phyloP scores from a whole-genome alignment of 2,113 vertebrate species.

The Tragulus kanchil region DNA sequence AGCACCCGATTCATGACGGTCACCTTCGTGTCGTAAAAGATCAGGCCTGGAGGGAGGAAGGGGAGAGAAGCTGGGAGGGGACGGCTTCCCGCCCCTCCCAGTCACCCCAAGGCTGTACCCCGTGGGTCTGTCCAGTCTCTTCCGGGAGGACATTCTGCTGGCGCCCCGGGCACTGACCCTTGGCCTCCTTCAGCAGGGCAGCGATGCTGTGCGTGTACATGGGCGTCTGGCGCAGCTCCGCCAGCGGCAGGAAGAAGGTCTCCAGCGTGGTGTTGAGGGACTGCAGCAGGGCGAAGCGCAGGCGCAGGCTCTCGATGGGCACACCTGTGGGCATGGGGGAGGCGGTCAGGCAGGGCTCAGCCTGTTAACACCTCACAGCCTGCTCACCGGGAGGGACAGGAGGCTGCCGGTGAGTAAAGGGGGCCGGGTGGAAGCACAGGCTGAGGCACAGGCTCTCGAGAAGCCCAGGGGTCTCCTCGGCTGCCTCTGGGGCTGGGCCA shows the following conservation, averaged over 20 bases:
- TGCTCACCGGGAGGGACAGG: background rate
- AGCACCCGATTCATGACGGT: slow-evolving; percentile 97
- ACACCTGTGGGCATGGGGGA: slow-evolving; percentile 85
- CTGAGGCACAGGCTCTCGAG: background rate
- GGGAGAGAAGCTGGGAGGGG: background rate
- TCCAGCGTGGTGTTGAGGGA: slow-evolving; percentile 97
- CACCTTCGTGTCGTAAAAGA: slow-evolving; percentile 98
- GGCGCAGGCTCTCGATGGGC: slow-evolving; percentile 94
- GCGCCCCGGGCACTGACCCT: slow-evolving; percentile 89
- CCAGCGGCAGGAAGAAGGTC: slow-evolving; percentile 96
- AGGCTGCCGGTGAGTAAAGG: background rate
- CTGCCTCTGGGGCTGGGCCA: background rate
- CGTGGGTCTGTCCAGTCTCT: background rate
- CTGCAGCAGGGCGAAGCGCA: slow-evolving; percentile 97
- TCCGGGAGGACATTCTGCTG: too few species aligned
- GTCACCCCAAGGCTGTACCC: background rate
- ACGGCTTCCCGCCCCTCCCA: background rate
- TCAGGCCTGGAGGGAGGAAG: slow-evolving; percentile 89
- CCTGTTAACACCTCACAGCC: background rate
- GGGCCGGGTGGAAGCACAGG: background rate
- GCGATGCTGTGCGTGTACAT: slow-evolving; percentile 95
- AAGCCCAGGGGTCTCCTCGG: background rate
- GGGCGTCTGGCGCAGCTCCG: slow-evolving; percentile 95
- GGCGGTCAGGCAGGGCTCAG: background rate
- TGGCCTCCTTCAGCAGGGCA: slow-evolving; percentile 93